These are phyloP conservation scores for Heliconius nattereri DNA, from an alignment of 1,140 invertebrate genomes.

Conservation along the genomic window DNA sequence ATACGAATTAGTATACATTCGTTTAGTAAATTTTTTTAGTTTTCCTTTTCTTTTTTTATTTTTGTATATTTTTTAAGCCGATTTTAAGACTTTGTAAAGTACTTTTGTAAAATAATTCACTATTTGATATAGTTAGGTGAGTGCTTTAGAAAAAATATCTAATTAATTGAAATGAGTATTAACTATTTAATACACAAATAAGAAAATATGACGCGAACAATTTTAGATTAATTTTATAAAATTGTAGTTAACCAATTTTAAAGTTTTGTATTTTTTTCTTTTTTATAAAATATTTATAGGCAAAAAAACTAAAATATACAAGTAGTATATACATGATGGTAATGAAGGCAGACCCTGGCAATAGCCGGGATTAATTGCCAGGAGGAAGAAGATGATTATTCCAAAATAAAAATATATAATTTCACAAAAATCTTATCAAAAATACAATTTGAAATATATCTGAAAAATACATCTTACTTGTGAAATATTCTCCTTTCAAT, in stretches of 20 bases:
- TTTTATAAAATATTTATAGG: too few relatives aligned
- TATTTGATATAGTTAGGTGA: too few relatives aligned
- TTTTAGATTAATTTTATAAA: not conserved
- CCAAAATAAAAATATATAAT: too few relatives aligned
- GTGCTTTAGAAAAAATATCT: too few relatives aligned
- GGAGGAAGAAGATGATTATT: too few relatives aligned
- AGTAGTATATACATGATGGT: too few relatives aligned
- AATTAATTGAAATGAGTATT: not conserved
- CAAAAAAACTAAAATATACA: too few relatives aligned
- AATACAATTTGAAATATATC: not conserved
- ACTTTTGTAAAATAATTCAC: too few relatives aligned
- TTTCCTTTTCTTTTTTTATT: not conserved
- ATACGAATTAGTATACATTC: not conserved
- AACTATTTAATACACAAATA: not conserved
- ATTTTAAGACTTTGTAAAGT: too few relatives aligned
- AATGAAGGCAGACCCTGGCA: too few relatives aligned
- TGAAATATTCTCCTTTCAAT: constrained; percentile 52
- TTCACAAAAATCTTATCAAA: too few relatives aligned
- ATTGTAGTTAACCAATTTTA: not conserved
- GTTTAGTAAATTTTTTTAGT: not conserved
- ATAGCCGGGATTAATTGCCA: too few relatives aligned
- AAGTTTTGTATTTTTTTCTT: not conserved
- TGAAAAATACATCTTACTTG: constrained; percentile 53
- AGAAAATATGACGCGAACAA: not conserved
- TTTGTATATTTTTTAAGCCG: not conserved